Percentiles rank a stretch among this genome's conserved stretches.
Conservation (phyloP, 2,113 vertebrate species). For the Lamprologus speciosus region DNA sequence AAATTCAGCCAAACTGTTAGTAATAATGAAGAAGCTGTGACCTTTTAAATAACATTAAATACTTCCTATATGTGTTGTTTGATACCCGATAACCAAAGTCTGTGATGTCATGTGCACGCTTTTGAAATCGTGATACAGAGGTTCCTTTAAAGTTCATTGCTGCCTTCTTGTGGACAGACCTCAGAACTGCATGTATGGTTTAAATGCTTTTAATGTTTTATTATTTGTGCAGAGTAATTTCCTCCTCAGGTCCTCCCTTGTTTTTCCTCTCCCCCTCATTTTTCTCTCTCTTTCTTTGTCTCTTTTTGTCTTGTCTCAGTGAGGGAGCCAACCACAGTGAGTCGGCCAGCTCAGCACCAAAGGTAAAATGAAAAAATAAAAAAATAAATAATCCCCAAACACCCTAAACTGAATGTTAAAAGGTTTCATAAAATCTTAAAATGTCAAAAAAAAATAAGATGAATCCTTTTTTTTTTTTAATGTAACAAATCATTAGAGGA, state of each 20-base stretch:
- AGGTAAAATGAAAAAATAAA: slow-evolving; percentile 65
- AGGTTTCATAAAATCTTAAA: not conserved
- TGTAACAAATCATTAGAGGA: not conserved
- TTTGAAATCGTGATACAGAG: not conserved
- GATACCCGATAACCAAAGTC: not conserved
- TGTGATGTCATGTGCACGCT: not conserved
- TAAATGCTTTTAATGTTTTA: not conserved
- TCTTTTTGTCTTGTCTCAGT: slow-evolving; percentile 49
- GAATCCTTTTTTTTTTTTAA: not conserved
- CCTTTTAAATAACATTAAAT: not conserved
- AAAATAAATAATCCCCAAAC: not conserved
- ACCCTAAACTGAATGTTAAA: not conserved
- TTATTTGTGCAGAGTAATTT: not conserved
- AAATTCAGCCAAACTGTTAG: not conserved
- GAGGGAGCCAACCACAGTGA: slow-evolving; percentile 79
- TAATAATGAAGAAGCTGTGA: not conserved
- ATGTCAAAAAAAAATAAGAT: not conserved
- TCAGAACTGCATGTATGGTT: not conserved
- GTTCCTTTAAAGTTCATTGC: not conserved
- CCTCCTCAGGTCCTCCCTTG: too few species aligned
- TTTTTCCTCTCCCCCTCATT: not conserved
- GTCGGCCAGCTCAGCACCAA: slow-evolving; percentile 70
- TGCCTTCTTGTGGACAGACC: not conserved
- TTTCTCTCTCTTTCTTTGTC: not conserved
- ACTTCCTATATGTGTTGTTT: not conserved